Evolutionary conservation across 1,140 invertebrate species (phyloP).

Genomic region (Drosophila arawakana): DNA sequence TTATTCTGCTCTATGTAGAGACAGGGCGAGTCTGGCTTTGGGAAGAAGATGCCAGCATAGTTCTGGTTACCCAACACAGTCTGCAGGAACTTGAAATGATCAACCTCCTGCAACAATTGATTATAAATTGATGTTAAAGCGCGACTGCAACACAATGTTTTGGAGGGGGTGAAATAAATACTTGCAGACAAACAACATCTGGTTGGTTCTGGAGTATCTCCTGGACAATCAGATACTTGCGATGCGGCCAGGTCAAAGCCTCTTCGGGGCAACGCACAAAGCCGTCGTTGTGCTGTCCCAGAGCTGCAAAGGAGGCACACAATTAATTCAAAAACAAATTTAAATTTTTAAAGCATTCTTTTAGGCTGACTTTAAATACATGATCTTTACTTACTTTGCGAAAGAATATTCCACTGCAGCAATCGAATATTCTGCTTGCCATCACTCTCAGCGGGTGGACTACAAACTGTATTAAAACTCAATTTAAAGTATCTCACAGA

Average conservation of each 20-base stretch:
- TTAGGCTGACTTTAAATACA: background rate
- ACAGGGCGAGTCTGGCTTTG: constrained; percentile 92
- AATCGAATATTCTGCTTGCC: constrained; percentile 85
- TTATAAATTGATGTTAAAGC: constrained; percentile 52
- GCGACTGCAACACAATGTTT: constrained; percentile 32
- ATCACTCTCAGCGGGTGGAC: constrained; percentile 49
- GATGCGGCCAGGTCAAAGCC: constrained; percentile 89
- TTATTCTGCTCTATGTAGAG: constrained; percentile 90
- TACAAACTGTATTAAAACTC: constrained; percentile 54
- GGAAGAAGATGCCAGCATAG: constrained; percentile 90
- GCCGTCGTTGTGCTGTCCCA: constrained; percentile 90
- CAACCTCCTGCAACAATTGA: constrained; percentile 87
- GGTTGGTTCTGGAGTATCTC: constrained; percentile 89
- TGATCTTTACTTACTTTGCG: constrained; percentile 87
- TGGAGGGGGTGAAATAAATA: constrained; percentile 84
- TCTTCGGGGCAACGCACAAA: constrained; percentile 90
- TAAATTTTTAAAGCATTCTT: background rate
- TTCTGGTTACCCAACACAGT: constrained; percentile 87
- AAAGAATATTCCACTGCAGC: constrained; percentile 91
- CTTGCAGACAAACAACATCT: constrained; percentile 91
- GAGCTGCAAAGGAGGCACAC: constrained; percentile 85
- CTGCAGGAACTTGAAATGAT: constrained; percentile 90
- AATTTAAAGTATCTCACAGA: constrained; percentile 2
- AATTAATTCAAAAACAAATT: background rate
- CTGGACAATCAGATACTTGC: constrained; percentile 89